These are phyloP conservation scores for Leuciscus idus DNA, from an alignment of 2,113 vertebrate species.

Conservation along the genomic window DNA sequence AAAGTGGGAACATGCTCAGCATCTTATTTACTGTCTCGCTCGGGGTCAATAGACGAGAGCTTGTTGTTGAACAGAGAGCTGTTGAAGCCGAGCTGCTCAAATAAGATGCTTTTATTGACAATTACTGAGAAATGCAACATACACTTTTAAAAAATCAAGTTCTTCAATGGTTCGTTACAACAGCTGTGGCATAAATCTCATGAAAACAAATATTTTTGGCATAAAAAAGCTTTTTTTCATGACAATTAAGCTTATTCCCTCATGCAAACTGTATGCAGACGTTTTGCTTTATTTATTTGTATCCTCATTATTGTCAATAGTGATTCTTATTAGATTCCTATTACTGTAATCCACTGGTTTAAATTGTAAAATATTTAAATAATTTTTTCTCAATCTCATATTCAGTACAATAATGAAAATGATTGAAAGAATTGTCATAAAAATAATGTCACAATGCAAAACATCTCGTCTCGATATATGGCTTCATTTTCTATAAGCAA, in stretches of 20 bases:
- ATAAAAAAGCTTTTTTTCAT: background rate
- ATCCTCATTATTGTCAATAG: background rate
- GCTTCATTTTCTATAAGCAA: background rate
- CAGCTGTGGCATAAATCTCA: background rate
- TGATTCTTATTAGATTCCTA: background rate
- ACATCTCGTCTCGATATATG: too few species aligned
- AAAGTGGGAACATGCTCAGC: background rate
- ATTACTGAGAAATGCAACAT: background rate
- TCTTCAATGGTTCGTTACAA: background rate
- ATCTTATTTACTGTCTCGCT: constrained; percentile 29
- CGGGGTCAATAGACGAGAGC: background rate
- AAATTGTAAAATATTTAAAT: background rate
- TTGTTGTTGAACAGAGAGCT: constrained; percentile 38
- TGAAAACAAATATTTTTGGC: background rate
- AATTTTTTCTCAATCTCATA: too few species aligned
- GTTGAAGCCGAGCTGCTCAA: background rate
- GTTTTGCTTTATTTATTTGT: background rate
- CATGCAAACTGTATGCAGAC: too few species aligned
- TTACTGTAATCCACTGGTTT: background rate
- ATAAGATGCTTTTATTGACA: background rate
- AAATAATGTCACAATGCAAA: too few species aligned
- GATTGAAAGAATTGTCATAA: too few species aligned
- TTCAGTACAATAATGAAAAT: too few species aligned
- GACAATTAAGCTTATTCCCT: too few species aligned
- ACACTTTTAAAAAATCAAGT: background rate